These are phyloP conservation scores for Hippocampus guttulatus DNA, from an alignment of 2,113 vertebrate genomes.

Conservation along the genomic window DNA sequence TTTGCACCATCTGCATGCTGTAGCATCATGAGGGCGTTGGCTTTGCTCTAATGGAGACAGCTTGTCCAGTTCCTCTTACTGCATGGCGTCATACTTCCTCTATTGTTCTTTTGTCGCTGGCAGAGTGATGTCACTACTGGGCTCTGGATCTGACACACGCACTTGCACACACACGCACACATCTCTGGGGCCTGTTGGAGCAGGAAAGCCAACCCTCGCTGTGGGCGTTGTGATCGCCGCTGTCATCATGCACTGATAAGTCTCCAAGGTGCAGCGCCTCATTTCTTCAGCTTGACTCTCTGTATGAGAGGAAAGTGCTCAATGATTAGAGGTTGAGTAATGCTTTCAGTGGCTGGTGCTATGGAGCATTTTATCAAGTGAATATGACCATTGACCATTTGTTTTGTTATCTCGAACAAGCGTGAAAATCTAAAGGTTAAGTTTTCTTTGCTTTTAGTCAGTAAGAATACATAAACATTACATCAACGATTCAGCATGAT, in stretches of 20 bases:
- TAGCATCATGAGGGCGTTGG: conserved; percentile 32
- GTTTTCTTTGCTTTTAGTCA: background rate
- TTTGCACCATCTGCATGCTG: conserved; percentile 6
- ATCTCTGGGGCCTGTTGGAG: conserved; percentile 22
- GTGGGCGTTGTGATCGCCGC: conserved; percentile 15
- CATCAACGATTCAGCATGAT: background rate
- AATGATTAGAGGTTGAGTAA: background rate
- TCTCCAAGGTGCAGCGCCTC: conserved; percentile 18
- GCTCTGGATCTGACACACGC: conserved; percentile 50
- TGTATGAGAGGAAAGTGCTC: background rate
- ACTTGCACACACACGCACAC: conserved; percentile 4
- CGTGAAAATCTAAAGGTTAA: background rate
- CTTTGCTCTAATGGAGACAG: conserved; percentile 34
- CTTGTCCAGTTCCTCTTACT: conserved; percentile 58
- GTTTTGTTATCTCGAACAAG: background rate
- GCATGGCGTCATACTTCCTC: conserved; percentile 56
- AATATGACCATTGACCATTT: background rate
- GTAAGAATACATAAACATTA: background rate
- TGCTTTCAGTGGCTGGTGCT: background rate
- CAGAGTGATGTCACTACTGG: conserved; percentile 61
- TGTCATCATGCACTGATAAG: conserved; percentile 31
- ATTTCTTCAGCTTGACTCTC: background rate
- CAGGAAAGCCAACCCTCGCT: conserved; percentile 42
- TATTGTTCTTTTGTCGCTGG: conserved; percentile 62
- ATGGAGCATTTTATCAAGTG: background rate